Base-by-base conservation (phyloP, 2,797 vertebrate species). In the Betta splendens region DNA sequence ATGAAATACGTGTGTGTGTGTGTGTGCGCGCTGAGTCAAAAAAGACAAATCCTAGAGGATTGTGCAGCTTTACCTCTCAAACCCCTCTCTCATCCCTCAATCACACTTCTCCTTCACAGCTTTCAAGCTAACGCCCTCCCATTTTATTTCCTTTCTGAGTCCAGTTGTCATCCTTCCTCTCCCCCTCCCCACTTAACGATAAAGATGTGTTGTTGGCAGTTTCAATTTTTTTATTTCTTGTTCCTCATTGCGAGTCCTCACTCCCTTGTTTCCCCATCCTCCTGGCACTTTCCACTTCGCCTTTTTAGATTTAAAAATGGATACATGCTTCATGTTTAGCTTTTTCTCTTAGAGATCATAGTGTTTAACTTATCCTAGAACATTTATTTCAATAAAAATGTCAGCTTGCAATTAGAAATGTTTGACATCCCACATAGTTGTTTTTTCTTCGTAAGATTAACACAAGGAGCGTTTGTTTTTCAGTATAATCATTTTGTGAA, bases 81-180 rank as follows among this genome's bases (percentile, higher is more conserved):
- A 62, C 44, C 64, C 25, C 18, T 59, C 55, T 61, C 42, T 72
- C 64, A 58, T 77, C 53, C 71, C 68, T 80, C 68, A 70, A 60
- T 77, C 72, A 64, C 52, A 64, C 20, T 53, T 60, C 55, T 55
- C 38, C 64, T 63, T 66, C 49, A 32, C 38, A 45, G 20, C 43
- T 39, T 31, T 54, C 9, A 2, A 39, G 52, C 65, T 57, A 28
- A 66, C 28, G 7, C 65, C 52, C 39, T 58, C 45, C 51, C 39
- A 49, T 47, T 57, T 67, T 48, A 36, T 67, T 68, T 73, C 54
- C 23, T 77, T 75, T 71, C n/a, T 64, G 28, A 68, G 47, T 55
- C 25, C 31, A 51, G 50, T 49, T 65, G 52, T 63, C 63, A 52
- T 75, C 43, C 18, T 26, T 54, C 28, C 36, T 69, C 48, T 59